Base-by-base conservation (phyloP, 2,888 invertebrate genomes). In the Cosmia pyralina region DNA sequence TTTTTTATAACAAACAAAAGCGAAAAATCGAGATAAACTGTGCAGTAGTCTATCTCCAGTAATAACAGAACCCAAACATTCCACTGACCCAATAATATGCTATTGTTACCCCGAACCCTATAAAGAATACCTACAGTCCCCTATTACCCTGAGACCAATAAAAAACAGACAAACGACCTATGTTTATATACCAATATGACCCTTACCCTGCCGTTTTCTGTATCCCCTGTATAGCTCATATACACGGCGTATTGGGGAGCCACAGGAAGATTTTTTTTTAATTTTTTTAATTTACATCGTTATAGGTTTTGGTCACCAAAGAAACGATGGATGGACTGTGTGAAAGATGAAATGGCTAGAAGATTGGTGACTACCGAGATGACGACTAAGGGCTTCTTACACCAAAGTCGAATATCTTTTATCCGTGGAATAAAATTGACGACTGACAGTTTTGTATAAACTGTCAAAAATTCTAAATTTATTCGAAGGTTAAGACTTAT, bases 131-230 rank as follows among this genome's bases (percentile, higher is more conserved):
- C 34, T 50, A 19, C 58, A 38, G 55, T 53, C 38, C 4, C 38
- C 2, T 38, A 69, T 50, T 72, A 59, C 11, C 58, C 19, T n/a
- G 22, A 63, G 63, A 15, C 60, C 62, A 66, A 69, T 68, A 69
- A 78, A 79, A 72, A 62, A 63, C 53, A 79, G 53, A 34, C 53
- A 59, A 68, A 70, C n/a, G n/a, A 19, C 10, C 44, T n/a, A 65
- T 66, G 55, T 75, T 74, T 38, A 38, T 65, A 63, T 74, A 62
- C 13, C 53, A 55, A 77, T 69, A 41, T 46, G 28, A 69, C 63
- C 71, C 68, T 53, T 53, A 46, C 44, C 50, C 41, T 59, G 15
- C 17, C 34, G 13, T 60, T 66, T 59, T 57, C 65, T 72, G 22
- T 19, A 17, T 44, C 19, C 44, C 38, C 6, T 17, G 17, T 28